These are phyloP conservation scores for Calephelis virginiensis DNA, from an alignment of 1,140 invertebrate genomes.

Conservation along the genomic window DNA sequence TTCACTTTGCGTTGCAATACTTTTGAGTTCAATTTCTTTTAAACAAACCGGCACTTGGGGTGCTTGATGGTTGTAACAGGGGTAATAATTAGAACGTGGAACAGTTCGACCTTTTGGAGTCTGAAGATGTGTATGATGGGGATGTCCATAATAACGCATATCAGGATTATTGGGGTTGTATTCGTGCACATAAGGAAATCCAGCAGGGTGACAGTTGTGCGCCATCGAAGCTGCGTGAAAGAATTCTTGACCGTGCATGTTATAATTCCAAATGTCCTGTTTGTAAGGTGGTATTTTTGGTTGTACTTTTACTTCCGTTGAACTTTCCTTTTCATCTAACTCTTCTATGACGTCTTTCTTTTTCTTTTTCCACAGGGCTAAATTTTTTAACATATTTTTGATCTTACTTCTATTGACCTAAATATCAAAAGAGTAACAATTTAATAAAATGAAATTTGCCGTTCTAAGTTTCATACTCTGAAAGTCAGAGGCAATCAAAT, in stretches of 20 bases:
- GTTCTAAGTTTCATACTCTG: no score
- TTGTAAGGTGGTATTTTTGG: conserved; percentile 40
- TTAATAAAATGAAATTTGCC: no score
- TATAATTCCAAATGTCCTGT: conserved; percentile 56
- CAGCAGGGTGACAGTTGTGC: conserved; percentile 11
- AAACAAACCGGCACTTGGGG: conserved; percentile 59
- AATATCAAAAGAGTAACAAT: conserved; percentile 27
- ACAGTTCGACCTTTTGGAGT: conserved; percentile 12
- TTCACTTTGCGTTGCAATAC: conserved; percentile 59
- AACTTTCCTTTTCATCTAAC: conserved; percentile 49
- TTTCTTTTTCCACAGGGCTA: conserved; percentile 53
- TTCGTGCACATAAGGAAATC: conserved; percentile 21
- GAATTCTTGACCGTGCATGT: conserved; percentile 53
- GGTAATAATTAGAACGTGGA: conserved; percentile 38
- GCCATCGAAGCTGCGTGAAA: conserved; percentile 41
- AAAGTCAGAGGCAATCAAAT: no score
- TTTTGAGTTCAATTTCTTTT: conserved; percentile 70
- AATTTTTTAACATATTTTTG: conserved; percentile 41
- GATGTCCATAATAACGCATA: conserved; percentile 18
- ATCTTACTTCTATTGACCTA: conserved; percentile 51
- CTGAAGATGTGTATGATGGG: conserved; percentile 17
- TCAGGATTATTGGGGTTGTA: conserved; percentile 24
- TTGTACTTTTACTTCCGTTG: conserved; percentile 38
- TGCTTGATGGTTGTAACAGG: conserved; percentile 27
- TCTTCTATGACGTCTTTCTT: conserved; percentile 57